Base-by-base conservation (phyloP, 2,113 vertebrate species). In the Gallinago paraguaiae region DNA sequence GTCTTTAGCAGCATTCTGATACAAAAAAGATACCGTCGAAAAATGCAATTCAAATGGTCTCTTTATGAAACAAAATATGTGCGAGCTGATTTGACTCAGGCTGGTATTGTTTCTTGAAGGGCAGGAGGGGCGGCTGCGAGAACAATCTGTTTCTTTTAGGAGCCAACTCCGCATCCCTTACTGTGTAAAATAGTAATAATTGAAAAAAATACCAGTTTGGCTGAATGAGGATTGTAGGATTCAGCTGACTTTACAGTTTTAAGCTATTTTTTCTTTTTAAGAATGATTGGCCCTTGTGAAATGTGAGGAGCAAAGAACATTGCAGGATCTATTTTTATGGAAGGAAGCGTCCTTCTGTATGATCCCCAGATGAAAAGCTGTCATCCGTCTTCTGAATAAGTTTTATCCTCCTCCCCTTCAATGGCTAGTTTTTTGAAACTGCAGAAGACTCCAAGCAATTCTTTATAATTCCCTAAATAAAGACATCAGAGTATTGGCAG, bases 401-500 rank as follows among this genome's bases (percentile, higher is more conserved):
- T 97, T 98, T 98, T 97, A 95, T 97, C 96, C 92, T 82, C 79
- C 76, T 86, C 84, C 90, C 81, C 78, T 97, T 98, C 97, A 90
- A 82, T 94, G 90, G 84, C 84, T 95, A 95, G 84, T 88, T 97
- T 97, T 96, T 96, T 97, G 83, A 97, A 98, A 97, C 88, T 90
- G 95, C 89, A 97, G 97, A 98, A 97, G 95, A 96, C 94, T 97
- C 75, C 84, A 96, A 97, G 87, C 92, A 95, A 97, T 97, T 97
- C 97, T 97, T 98, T 97, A 95, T 97, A 97, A 97, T 95, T 96
- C 94, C 59, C 93, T 97, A 98, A 98, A 98, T 98, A 98, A 98
- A 98, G 96, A 97, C 95, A 97, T 98, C 97, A 96, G 91, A 97
- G 95, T 97, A 96, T 94, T 97, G 96, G 95, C 78, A 97, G 96